These are phyloP conservation scores for Clanis bilineata DNA, from an alignment of 2,888 invertebrate genomes.

Conservation along the genomic window DNA sequence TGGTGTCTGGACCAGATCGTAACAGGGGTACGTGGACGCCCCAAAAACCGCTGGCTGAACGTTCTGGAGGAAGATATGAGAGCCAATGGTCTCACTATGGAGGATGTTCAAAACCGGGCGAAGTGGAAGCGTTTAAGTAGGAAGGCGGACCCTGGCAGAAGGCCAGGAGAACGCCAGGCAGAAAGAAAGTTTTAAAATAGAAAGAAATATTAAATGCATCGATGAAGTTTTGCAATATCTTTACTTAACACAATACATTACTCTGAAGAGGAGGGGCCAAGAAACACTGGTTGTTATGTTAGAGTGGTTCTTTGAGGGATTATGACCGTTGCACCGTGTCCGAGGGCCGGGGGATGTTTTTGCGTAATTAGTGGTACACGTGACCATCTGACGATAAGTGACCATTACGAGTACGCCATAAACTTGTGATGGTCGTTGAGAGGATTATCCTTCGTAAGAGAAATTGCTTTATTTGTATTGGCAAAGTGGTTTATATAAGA, in stretches of 20 bases:
- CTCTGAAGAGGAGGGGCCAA: slow-evolving; percentile 27
- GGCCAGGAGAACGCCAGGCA: too few species aligned
- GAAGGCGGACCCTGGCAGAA: too few species aligned
- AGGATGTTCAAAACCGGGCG: too few species aligned
- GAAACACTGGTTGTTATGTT: slow-evolving; percentile 51
- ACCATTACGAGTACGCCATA: neutral
- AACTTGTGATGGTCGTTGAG: neutral
- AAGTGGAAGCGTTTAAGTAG: too few species aligned
- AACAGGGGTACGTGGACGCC: too few species aligned
- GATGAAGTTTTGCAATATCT: neutral
- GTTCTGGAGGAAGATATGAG: too few species aligned
- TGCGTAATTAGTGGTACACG: slow-evolving; percentile 72
- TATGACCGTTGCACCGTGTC: slow-evolving; percentile 56
- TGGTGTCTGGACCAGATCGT: too few species aligned
- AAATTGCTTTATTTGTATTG: neutral
- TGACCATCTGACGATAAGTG: slow-evolving; percentile 45
- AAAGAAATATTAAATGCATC: too few species aligned
- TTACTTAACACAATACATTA: slow-evolving; percentile 5
- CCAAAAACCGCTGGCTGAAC: too few species aligned
- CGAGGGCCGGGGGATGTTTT: slow-evolving; percentile 69
- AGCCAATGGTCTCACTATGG: too few species aligned
- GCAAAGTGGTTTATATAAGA: too few species aligned
- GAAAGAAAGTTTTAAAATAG: too few species aligned
- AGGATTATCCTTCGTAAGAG: neutral
- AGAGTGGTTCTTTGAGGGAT: slow-evolving; percentile 77